Percentiles rank a stretch among this genome's conserved stretches.
Evolutionary conservation across 2,888 invertebrate genomes (phyloP).

Genomic region (Pemphredon lugubris): DNA sequence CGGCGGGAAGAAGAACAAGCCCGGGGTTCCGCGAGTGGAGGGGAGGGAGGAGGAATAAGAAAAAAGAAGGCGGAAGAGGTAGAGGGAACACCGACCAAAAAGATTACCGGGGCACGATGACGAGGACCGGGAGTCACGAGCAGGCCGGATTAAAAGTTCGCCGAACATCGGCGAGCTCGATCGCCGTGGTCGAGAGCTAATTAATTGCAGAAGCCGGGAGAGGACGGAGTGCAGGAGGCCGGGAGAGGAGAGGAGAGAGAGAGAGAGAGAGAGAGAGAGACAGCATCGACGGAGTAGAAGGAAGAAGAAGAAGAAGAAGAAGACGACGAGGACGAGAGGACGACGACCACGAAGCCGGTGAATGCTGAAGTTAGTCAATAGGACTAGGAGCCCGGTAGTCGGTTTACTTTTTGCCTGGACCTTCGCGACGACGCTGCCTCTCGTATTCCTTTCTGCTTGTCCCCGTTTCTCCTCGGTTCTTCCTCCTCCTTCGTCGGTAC

Average conservation of each 20-base stretch:
- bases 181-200: slow-evolving; percentile 73
- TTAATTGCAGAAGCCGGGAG: slow-evolving; percentile 75
- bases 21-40: neutral
- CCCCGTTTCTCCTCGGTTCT: slow-evolving; percentile 45
- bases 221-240: slow-evolving; percentile 53
- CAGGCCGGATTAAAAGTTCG: slow-evolving; percentile 73
- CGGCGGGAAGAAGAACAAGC: neutral
- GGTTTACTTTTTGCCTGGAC: slow-evolving; percentile 73
- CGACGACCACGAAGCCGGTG: slow-evolving; percentile 45
- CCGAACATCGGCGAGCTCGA: slow-evolving; percentile 74
- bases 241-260: slow-evolving; percentile 25
- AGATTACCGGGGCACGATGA: slow-evolving; percentile 64
- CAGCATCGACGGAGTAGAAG: slow-evolving; percentile 10
- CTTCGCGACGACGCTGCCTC: slow-evolving; percentile 62
- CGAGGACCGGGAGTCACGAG: slow-evolving; percentile 71
- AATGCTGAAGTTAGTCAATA: slow-evolving; percentile 73
- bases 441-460: slow-evolving; percentile 57
- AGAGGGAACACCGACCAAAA: slow-evolving; percentile 51
- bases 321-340: slow-evolving; percentile 15
- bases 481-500: slow-evolving; percentile 45
- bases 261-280: slow-evolving; percentile 26
- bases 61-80: slow-evolving; percentile 18
- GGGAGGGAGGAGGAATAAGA: slow-evolving; percentile 5
- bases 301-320: slow-evolving; percentile 30
- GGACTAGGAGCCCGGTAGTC: slow-evolving; percentile 66